Conservation (phyloP, 1,140 invertebrate genomes). For the Pantala flavescens region DNA sequence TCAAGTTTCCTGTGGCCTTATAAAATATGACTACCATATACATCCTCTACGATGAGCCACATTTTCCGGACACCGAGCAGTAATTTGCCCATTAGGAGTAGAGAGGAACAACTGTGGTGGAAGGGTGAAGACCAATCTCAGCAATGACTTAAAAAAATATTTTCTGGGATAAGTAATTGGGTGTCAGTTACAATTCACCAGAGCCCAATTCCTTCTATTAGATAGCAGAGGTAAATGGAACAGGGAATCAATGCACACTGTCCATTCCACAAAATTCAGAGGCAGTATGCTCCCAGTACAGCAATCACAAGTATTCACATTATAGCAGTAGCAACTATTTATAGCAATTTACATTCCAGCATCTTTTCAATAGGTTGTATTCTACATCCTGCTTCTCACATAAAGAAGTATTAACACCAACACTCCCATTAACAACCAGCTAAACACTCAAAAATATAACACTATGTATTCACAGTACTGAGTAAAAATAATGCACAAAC, state of each 20-base stretch:
- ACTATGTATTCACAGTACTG: neutral
- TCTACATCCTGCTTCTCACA: neutral
- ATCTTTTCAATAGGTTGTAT: neutral
- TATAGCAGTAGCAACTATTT: neutral
- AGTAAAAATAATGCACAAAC: neutral
- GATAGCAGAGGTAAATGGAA: too few relatives aligned
- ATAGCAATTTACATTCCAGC: neutral
- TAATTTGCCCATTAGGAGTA: neutral
- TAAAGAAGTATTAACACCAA: conserved; percentile 1
- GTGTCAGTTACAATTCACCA: too few relatives aligned
- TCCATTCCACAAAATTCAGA: neutral
- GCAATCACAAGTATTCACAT: neutral
- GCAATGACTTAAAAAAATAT: too few relatives aligned
- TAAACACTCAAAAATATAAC: conserved; percentile 8
- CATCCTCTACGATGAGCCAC: neutral
- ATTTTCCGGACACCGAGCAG: neutral
- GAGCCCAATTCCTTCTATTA: too few relatives aligned
- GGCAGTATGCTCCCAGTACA: neutral
- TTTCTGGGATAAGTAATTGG: too few relatives aligned
- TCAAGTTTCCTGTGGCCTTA: conserved; percentile 1
- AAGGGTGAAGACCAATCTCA: too few relatives aligned
- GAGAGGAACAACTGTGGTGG: conserved; percentile 3
- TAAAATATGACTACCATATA: neutral
- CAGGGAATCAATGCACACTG: too few relatives aligned
- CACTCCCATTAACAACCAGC: neutral